Evolutionary conservation across 2,888 invertebrate species (phyloP).

Genomic region (Cremastinae sp.): DNA sequence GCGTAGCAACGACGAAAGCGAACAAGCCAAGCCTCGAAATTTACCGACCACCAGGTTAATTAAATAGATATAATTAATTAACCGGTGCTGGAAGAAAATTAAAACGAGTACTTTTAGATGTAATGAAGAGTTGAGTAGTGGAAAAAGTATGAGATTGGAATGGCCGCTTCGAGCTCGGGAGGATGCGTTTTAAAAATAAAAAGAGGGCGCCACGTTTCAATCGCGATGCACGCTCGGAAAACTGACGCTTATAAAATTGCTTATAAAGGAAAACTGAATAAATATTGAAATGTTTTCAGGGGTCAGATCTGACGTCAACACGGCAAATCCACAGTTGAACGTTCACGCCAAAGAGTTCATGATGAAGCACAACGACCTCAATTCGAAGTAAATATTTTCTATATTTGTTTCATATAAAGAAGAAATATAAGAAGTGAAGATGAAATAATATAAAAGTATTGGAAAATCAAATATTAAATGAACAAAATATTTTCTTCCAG

Average conservation of each 20-base stretch:
- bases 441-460: too few relatives aligned
- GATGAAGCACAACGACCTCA: conserved; percentile 84
- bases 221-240: too few relatives aligned
- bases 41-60: conserved; percentile 93
- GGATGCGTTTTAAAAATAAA: too few relatives aligned
- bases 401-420: background rate
- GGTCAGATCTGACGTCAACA: conserved; percentile 84
- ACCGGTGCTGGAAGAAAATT: background rate
- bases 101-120: background rate
- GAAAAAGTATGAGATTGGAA: too few relatives aligned
- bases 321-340: conserved; percentile 86
- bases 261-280: background rate
- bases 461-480: conserved; percentile 11
- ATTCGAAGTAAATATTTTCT: conserved; percentile 74
- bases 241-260: background rate
- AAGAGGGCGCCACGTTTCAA: too few relatives aligned
- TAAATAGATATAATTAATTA: conserved; percentile 21
- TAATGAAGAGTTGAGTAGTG: too few relatives aligned
- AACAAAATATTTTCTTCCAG: conserved; percentile 12
- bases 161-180: too few relatives aligned
- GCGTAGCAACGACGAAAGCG: conserved; percentile 84
- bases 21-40: conserved; percentile 94
- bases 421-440: too few relatives aligned
- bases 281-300: conserved; percentile 75
- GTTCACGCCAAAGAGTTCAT: conserved; percentile 95